phyloP scores from a whole-genome alignment of 2,797 vertebrate species.

The Setipinna tenuifilis region DNA sequence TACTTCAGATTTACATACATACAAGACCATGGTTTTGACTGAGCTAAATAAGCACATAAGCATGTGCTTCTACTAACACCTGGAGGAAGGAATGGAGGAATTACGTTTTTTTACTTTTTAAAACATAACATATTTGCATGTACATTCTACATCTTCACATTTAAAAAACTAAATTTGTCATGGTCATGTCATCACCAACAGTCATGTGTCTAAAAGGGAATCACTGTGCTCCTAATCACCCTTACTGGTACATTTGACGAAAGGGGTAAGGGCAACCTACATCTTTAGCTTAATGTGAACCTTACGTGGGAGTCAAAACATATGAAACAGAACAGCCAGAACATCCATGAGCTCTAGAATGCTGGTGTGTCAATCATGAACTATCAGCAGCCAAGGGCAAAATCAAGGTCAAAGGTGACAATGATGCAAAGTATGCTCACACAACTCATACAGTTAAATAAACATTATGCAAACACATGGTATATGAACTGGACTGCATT shows the following conservation, averaged over 20 bases:
- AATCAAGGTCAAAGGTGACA: too few relatives aligned
- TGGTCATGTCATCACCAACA: background rate
- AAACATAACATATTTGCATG: background rate
- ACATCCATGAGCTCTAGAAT: too few relatives aligned
- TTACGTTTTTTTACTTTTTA: background rate
- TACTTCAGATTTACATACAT: constrained; percentile 41
- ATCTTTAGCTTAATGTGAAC: background rate
- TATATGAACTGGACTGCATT: too few relatives aligned
- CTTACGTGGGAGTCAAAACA: background rate
- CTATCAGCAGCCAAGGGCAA: too few relatives aligned
- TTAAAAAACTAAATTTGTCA: background rate
- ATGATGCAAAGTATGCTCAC: too few relatives aligned
- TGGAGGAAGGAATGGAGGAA: background rate
- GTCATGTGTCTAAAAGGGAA: background rate
- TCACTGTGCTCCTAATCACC: background rate
- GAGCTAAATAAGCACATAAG: background rate
- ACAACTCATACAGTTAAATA: too few relatives aligned
- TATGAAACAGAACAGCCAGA: background rate
- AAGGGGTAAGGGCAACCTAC: background rate
- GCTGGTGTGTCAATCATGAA: too few relatives aligned
- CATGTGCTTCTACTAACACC: background rate
- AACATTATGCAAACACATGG: too few relatives aligned
- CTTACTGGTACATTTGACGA: background rate
- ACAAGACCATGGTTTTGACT: constrained; percentile 34
- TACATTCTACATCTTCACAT: background rate